Evolutionary conservation across 1,140 invertebrate species (phyloP).

Genomic region (Bombus consobrinus): DNA sequence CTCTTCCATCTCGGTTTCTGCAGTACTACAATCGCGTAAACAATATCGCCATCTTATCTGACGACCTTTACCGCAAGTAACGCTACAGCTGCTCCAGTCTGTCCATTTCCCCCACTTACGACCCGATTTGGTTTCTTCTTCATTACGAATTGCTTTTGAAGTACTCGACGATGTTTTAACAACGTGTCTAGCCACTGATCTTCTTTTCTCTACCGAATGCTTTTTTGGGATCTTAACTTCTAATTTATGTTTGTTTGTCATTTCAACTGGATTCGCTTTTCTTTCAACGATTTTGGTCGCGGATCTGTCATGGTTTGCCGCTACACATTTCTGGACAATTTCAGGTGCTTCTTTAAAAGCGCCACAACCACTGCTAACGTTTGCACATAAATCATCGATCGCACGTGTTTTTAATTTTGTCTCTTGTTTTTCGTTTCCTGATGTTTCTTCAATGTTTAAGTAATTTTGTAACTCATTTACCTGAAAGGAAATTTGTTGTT

Average conservation of each 20-base stretch:
- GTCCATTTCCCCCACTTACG: constrained; percentile 84
- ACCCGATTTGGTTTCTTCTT: constrained; percentile 32
- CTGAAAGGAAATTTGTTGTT: constrained; percentile 20
- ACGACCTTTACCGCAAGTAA: constrained; percentile 85
- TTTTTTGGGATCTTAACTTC: background rate
- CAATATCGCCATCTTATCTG: constrained; percentile 85
- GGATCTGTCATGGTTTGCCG: background rate
- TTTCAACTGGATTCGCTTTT: background rate
- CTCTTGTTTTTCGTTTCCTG: background rate
- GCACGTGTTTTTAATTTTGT: background rate
- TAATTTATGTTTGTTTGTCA: background rate
- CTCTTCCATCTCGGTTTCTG: constrained; percentile 82
- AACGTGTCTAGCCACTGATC: constrained; percentile 11
- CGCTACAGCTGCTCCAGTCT: constrained; percentile 84
- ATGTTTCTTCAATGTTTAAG: constrained; percentile 26
- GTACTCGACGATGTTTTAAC: background rate
- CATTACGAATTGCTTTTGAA: background rate
- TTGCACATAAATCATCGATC: constrained; percentile 28
- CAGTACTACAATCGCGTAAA: constrained; percentile 73
- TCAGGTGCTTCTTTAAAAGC: constrained; percentile 16
- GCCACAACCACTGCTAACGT: background rate
- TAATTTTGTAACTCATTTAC: constrained; percentile 63
- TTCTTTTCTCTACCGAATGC: background rate
- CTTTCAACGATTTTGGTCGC: background rate
- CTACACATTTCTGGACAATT: constrained; percentile 3